Percentiles rank a stretch among this genome's conserved stretches.
Conservation (phyloP, 2,888 invertebrate species). For the Drosophila sordidula region DNA sequence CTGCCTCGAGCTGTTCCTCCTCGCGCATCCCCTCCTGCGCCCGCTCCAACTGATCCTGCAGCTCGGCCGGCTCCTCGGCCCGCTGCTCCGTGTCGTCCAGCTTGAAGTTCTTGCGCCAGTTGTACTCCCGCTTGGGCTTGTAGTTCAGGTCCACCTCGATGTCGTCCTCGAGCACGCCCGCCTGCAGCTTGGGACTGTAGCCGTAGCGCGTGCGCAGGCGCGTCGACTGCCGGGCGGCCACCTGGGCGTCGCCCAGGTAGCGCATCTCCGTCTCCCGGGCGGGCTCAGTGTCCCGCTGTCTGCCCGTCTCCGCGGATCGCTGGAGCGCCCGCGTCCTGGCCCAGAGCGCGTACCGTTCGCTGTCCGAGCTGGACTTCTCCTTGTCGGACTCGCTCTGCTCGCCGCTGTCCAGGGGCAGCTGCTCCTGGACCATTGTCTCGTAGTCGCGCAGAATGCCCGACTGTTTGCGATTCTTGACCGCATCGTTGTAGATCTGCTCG, state of each 20-base stretch:
- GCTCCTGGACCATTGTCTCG: slow-evolving; percentile 80
- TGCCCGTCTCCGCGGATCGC: slow-evolving; percentile 41
- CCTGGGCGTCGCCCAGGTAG: slow-evolving; percentile 82
- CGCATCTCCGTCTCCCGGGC: slow-evolving; percentile 75
- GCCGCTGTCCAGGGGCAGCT: slow-evolving; percentile 54
- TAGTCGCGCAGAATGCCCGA: slow-evolving; percentile 83
- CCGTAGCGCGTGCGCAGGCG: slow-evolving; percentile 83
- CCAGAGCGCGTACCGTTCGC: slow-evolving; percentile 74
- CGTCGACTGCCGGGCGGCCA: slow-evolving; percentile 76
- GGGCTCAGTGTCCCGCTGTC: slow-evolving; percentile 54
- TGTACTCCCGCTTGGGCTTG: slow-evolving; percentile 83
- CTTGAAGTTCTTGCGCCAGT: slow-evolving; percentile 84
- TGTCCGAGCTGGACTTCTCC: slow-evolving; percentile 67
- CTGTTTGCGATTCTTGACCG: slow-evolving; percentile 82
- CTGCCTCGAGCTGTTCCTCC: slow-evolving; percentile 4
- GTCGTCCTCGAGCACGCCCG: slow-evolving; percentile 61
- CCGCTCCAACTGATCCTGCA: neutral
- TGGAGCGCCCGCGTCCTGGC: slow-evolving; percentile 71
- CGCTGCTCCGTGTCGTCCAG: slow-evolving; percentile 73
- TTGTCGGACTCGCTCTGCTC: slow-evolving; percentile 62
- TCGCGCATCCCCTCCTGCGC: slow-evolving; percentile 1
- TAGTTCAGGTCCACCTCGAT: slow-evolving; percentile 82
- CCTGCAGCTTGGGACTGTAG: slow-evolving; percentile 76
- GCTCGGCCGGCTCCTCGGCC: neutral
- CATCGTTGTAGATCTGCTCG: slow-evolving; percentile 84